Percentiles rank a stretch among this genome's conserved stretches.
These are phyloP conservation scores for Heliothis peltigera DNA, from an alignment of 2,888 invertebrate species.

Conservation along the genomic window DNA sequence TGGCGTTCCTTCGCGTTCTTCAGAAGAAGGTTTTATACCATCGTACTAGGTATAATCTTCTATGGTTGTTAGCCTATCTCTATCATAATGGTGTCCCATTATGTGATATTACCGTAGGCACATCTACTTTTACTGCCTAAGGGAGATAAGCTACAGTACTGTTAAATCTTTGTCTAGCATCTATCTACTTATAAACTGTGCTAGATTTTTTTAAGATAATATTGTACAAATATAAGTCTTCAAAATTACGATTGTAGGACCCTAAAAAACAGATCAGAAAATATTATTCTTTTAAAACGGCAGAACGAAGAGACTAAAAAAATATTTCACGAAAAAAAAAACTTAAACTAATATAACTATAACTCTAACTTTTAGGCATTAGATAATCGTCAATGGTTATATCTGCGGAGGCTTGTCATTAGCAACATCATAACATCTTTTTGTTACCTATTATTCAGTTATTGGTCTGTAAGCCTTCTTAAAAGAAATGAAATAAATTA, in stretches of 20 bases:
- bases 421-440: no score
- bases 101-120: slow-evolving; percentile 36
- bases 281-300: neutral
- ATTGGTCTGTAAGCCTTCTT: no score
- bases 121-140: slow-evolving; percentile 39
- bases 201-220: neutral
- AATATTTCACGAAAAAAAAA: no score
- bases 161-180: neutral
- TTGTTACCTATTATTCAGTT: no score
- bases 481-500: no score
- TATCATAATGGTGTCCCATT: slow-evolving; percentile 32
- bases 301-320: no score
- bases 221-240: neutral
- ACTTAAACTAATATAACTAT: no score
- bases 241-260: neutral
- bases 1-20: no score
- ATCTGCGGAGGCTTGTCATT: no score
- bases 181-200: slow-evolving; percentile 5
- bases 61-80: slow-evolving; percentile 23
- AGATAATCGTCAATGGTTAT: no score
- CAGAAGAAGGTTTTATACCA: slow-evolving; percentile 14
- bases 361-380: no score
- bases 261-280: neutral
- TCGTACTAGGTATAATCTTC: neutral
- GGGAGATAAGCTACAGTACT: slow-evolving; percentile 36